A percentile compares a stretch with the other conserved stretches of the same genome.
Conservation (phyloP, 2,888 invertebrate genomes). For the Ochlodes sylvanus region DNA sequence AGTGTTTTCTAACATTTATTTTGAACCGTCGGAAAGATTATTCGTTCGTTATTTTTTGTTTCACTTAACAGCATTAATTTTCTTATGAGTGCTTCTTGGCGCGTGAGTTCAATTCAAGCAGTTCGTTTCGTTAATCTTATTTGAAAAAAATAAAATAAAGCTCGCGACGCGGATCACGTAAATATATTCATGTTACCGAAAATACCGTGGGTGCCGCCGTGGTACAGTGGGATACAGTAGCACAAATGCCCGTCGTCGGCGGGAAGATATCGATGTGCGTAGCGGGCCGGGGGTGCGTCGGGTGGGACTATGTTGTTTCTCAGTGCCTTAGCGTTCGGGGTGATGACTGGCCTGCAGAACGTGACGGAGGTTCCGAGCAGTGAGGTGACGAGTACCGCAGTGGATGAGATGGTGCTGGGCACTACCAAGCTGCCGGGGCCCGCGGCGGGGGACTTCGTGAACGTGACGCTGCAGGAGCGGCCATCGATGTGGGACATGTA, state of each 20-base stretch:
- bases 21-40: slow-evolving; percentile 55
- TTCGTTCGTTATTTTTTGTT: slow-evolving; percentile 51
- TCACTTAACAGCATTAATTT: slow-evolving; percentile 21
- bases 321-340: slow-evolving; percentile 81
- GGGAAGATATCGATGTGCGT: slow-evolving; percentile 53
- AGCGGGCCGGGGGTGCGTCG: slow-evolving; percentile 53
- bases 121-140: slow-evolving; percentile 22
- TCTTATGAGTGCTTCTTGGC: slow-evolving; percentile 27
- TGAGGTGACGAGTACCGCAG: slow-evolving; percentile 49
- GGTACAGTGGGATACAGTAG: slow-evolving; percentile 54
- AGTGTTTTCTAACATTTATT: slow-evolving; percentile 66
- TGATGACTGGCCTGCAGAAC: slow-evolving; percentile 77
- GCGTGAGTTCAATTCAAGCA: slow-evolving; percentile 15
- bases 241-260: slow-evolving; percentile 72
- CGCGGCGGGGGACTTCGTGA: slow-evolving; percentile 66
- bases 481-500: slow-evolving; percentile 81
- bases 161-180: slow-evolving; percentile 38
- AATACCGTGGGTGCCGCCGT: slow-evolving; percentile 47
- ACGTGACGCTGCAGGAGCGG: slow-evolving; percentile 74
- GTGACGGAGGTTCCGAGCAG: slow-evolving; percentile 70
- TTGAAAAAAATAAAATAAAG: slow-evolving; percentile 43
- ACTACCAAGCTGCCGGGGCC: slow-evolving; percentile 62
- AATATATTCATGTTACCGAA: slow-evolving; percentile 50
- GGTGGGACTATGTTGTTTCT: slow-evolving; percentile 82
- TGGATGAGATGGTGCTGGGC: slow-evolving; percentile 71